Evolutionary conservation across 2,888 invertebrate species (phyloP), one percentile per base, ranked within the genome.

Genomic region (Tridacna crocea): DNA sequence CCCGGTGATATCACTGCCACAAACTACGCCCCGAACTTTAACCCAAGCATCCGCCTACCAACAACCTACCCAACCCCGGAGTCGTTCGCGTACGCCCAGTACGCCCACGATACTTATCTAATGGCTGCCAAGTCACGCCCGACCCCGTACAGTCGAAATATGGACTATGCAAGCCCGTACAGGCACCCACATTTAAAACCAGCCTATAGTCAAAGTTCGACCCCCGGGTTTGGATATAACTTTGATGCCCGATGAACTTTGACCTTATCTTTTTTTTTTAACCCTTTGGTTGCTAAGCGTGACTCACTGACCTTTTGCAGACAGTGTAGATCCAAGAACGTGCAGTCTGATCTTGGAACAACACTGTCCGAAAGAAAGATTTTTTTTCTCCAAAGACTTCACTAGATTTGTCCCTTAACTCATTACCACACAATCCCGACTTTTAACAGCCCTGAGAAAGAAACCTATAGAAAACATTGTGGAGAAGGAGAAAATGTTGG

Each of bases 161-260:
- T 92, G 87, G 94, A 93, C 75, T 93, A 93, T 75, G 74, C 88
- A 0, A 78, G 88, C 6, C 87, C 90, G 3, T 90, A 92, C 65
- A 92, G 93, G 84, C 89, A 91, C 36, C 89, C 92, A 0, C 84
- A 92, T 48, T 88, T 94, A 75, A 92, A 93, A 70, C 91, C 92
- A 58, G 86, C 92, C 36, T 92, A 93, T 63, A 89, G 90, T 51
- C 87, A 87, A 70, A 79, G 66, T 73, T 72, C 84, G 0, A 58
- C 82, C 6, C 63, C 85, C 6, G 76, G 84, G 22, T 87, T 81
- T 75, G 83, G 83, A 51, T 87, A 87, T 74, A 83, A 84, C 26
- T 87, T 83, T 79, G 85, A 85, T 74, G 68, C 85, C 0, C 72
- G 85, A 65, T 85, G 85, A 85, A 61, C n/a, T 24, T 61, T 61